phyloP scores from a whole-genome alignment of 1,140 invertebrate genomes.

The Daktulosphaira vitifoliae region DNA sequence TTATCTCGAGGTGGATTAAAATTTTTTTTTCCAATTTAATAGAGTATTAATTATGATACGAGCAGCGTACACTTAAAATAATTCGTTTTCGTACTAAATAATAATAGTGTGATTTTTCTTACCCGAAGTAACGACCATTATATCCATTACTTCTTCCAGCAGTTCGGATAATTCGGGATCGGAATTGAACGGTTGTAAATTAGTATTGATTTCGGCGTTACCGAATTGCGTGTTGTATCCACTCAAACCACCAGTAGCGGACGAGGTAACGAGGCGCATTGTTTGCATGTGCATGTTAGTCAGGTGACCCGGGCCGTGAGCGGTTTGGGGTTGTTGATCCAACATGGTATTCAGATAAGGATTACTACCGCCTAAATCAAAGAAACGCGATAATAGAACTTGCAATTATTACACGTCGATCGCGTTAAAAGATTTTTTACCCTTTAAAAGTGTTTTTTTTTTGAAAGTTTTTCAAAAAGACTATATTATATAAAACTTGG shows the following conservation, averaged over 20 bases:
- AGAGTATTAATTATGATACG: too few species aligned
- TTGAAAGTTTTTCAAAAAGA: too few species aligned
- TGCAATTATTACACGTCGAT: too few species aligned
- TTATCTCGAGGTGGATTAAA: too few species aligned
- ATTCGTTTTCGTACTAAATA: background rate
- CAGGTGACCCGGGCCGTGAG: background rate
- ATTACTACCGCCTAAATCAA: background rate
- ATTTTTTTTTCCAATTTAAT: too few species aligned
- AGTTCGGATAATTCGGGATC: constrained; percentile 23
- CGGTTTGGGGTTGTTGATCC: background rate
- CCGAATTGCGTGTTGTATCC: background rate
- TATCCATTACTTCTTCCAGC: constrained; percentile 24
- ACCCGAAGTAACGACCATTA: constrained; percentile 2
- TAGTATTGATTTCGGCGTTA: background rate
- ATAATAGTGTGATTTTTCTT: too few species aligned
- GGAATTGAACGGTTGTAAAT: background rate
- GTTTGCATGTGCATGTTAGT: background rate
- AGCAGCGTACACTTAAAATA: too few species aligned
- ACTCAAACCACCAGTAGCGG: background rate
- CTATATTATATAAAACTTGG: too few species aligned
- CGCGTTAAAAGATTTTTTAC: too few species aligned
- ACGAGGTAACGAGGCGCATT: constrained; percentile 9
- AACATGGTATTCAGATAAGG: background rate
- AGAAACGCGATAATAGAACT: background rate
- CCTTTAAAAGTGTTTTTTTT: too few species aligned